Base-by-base conservation (phyloP, 2,888 invertebrate species). In the Omphaloscelis lunosa region DNA sequence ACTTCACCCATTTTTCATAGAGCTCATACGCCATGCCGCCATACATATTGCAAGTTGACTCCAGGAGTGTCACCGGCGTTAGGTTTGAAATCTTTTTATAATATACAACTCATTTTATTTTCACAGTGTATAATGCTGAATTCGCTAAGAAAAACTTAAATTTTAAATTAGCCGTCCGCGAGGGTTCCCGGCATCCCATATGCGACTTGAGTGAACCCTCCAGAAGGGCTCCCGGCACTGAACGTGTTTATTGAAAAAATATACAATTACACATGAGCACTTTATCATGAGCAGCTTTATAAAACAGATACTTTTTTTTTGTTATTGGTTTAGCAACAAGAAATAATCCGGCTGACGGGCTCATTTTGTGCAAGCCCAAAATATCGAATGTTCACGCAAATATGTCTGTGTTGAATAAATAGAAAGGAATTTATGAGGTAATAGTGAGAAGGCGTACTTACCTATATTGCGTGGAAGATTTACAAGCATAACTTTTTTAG, bases 321-420 rank as follows among this genome's bases (percentile, higher is more conserved):
- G 48, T 58, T 72, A 41, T 41, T 34, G 53, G 56, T 34, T 39
- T 72, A 41, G 77, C 39, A 56, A 73, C 53, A 48, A 48, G 45
- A 65, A 20, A 66, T 72, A 80, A 59, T 45, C 27, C 66, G 56
- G 11, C 53, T 34, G 82, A 81, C 61, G 23, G 75, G 48, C 82
- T 75, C 51, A 62, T 62, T 82, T 79, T 63, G 29, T 41, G 82
- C 20, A 67, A 75, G 34, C 56, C 39, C 29, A 66, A 80, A 69
- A 83, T 80, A 80, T 80, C 59, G 80, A 83, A 80, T 77, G 59
- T 80, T 80, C 48, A 83, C 61, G 65, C 83, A 70, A 77, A 82
- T 82, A 51, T 71, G 70, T 51, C 66, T 48, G 62, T 56, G 69
- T 56, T 77, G 83, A 66, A 83, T 61, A 83, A 80, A 77, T 77